Evolutionary conservation across 2,797 vertebrate species (phyloP).

Genomic region (Channallabes apus): DNA sequence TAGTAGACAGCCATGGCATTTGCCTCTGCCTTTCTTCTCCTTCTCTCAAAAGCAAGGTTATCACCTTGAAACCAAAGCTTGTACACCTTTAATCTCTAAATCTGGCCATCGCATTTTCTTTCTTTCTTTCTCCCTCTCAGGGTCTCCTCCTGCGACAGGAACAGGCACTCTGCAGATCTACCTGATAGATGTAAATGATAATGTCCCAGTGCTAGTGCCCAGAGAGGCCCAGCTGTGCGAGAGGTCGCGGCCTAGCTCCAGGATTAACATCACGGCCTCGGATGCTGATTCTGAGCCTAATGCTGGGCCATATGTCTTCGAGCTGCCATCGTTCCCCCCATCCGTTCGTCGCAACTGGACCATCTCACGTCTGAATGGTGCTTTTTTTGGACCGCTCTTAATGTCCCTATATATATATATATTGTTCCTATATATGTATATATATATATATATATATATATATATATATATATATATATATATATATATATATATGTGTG

Average conservation of each 20-base stretch:
- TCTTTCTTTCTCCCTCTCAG: slow-evolving; percentile 65
- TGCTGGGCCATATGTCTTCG: slow-evolving; percentile 92
- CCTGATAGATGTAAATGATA: slow-evolving; percentile 96
- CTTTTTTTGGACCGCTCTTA: not conserved
- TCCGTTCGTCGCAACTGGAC: slow-evolving; percentile 94
- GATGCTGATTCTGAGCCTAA: slow-evolving; percentile 92
- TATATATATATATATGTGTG: too few relatives aligned
- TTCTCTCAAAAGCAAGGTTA: slow-evolving; percentile 9
- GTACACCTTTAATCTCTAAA: slow-evolving; percentile 16
- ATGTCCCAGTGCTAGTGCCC: slow-evolving; percentile 88
- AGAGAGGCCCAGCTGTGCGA: slow-evolving; percentile 93
- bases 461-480: too few relatives aligned
- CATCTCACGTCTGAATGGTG: slow-evolving; percentile 89
- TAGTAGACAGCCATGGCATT: slow-evolving; percentile 9
- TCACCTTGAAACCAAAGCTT: slow-evolving; percentile 32
- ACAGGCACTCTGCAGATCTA: slow-evolving; percentile 95
- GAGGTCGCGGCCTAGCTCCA: slow-evolving; percentile 78
- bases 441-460: too few relatives aligned
- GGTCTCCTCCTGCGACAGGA: slow-evolving; percentile 90
- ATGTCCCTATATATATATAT: not conserved
- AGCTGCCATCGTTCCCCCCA: slow-evolving; percentile 85
- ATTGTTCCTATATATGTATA: not conserved
- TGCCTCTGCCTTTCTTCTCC: not conserved
- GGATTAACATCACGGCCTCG: slow-evolving; percentile 91
- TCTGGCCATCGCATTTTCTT: slow-evolving; percentile 27